A percentile compares a stretch with the other conserved stretches of the same genome.
These are phyloP conservation scores for Sphinx pinastri DNA, from an alignment of 2,888 invertebrate genomes.

Conservation along the genomic window DNA sequence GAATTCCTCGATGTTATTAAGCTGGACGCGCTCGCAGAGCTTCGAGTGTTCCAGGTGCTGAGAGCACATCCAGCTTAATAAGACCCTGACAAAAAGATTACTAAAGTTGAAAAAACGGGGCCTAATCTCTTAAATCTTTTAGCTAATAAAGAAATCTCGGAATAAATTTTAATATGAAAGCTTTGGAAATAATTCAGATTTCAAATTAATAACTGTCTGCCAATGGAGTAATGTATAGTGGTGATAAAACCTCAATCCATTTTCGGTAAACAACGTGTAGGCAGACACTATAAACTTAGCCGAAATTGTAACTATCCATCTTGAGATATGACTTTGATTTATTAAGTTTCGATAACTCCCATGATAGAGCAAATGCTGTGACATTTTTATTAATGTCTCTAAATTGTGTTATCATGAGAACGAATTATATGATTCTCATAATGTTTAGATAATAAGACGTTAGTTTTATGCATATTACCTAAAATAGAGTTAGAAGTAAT, in stretches of 20 bases:
- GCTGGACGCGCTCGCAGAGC: too few species aligned
- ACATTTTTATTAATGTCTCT: slow-evolving; percentile 13
- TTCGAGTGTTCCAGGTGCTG: too few species aligned
- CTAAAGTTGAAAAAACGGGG: too few species aligned
- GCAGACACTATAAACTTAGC: slow-evolving; percentile 23
- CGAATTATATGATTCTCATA: background rate
- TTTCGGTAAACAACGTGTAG: slow-evolving; percentile 26
- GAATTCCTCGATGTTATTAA: too few species aligned
- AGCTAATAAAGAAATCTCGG: background rate
- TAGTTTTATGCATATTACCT: too few species aligned
- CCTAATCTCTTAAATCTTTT: too few species aligned
- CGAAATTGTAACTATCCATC: slow-evolving; percentile 14
- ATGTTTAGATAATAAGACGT: background rate
- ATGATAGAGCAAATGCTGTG: background rate
- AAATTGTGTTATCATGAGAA: background rate
- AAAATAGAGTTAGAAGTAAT: too few species aligned
- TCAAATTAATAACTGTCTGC: background rate
- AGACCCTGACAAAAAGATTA: too few species aligned
- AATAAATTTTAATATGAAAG: background rate
- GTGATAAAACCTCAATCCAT: slow-evolving; percentile 16
- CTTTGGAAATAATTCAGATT: background rate
- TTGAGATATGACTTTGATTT: slow-evolving; percentile 19
- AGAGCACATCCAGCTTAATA: too few species aligned
- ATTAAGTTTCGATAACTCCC: slow-evolving; percentile 13
- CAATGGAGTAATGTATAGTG: background rate